Conservation (phyloP, 1,140 invertebrate species). For the Meteorus sp. region DNA sequence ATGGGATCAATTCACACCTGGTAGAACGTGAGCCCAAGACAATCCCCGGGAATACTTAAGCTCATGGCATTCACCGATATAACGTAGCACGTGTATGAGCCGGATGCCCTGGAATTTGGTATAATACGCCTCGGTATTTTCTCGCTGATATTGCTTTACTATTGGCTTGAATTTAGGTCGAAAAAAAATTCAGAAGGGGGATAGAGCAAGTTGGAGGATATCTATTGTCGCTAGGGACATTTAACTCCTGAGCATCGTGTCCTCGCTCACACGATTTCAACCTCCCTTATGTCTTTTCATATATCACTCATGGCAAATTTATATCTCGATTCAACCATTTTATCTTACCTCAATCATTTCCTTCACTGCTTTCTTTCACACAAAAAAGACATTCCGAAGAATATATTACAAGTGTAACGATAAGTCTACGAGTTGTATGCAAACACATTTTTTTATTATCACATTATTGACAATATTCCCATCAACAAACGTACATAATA, state of each 20-base stretch:
- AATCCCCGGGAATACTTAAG: slow-evolving; percentile 30
- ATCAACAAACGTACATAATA: too few species aligned
- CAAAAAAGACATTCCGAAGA: slow-evolving; percentile 4
- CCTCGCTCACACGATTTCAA: too few species aligned
- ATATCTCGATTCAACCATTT: background rate
- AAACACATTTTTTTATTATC: too few species aligned
- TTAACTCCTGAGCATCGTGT: background rate
- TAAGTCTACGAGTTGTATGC: background rate
- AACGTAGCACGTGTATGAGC: slow-evolving; percentile 37
- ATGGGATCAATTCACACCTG: slow-evolving; percentile 3
- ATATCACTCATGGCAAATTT: too few species aligned
- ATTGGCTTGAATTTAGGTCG: slow-evolving; percentile 35
- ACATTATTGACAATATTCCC: too few species aligned
- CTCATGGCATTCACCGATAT: slow-evolving; percentile 47
- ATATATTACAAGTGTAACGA: background rate
- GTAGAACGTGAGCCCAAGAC: background rate
- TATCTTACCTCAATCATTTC: slow-evolving; percentile 35
- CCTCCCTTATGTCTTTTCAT: slow-evolving; percentile 7
- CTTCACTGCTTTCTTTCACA: slow-evolving; percentile 33
- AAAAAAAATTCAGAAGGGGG: slow-evolving; percentile 39
- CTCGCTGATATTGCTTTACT: slow-evolving; percentile 46
- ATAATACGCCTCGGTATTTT: slow-evolving; percentile 44
- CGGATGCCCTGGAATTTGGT: slow-evolving; percentile 41
- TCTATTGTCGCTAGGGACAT: background rate
- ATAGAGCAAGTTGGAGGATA: background rate